These are phyloP conservation scores for Drosophila busckii DNA, from an alignment of 1,140 invertebrate genomes.

Conservation along the genomic window DNA sequence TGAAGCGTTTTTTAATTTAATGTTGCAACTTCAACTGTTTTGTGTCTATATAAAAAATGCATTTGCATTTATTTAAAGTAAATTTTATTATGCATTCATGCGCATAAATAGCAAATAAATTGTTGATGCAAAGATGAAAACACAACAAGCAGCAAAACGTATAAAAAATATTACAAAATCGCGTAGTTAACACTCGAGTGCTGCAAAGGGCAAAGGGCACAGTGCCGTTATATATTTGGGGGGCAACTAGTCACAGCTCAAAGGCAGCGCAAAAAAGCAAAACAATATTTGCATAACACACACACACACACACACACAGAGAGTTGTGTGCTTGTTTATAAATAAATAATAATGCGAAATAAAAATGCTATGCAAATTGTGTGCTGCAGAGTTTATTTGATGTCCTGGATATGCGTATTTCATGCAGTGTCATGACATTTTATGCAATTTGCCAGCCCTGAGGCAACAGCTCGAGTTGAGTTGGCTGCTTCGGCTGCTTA, in stretches of 20 bases:
- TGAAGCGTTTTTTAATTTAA: constrained; percentile 1
- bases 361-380: constrained; percentile 58
- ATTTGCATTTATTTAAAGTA: constrained; percentile 62
- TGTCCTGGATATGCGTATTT: constrained; percentile 35
- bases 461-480: constrained; percentile 1
- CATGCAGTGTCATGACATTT: constrained; percentile 51
- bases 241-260: constrained; percentile 42
- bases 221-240: constrained; percentile 12
- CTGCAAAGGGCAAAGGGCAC: not conserved
- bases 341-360: constrained; percentile 56
- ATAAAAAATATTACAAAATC: constrained; percentile 21
- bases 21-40: not conserved
- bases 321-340: constrained; percentile 1
- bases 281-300: constrained; percentile 63
- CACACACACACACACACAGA: constrained; percentile 5
- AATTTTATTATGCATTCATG: constrained; percentile 69
- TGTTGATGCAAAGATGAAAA: constrained; percentile 26
- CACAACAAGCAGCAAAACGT: constrained; percentile 14
- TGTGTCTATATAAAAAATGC: constrained; percentile 49
- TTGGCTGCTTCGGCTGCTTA: constrained; percentile 8
- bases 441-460: constrained; percentile 7
- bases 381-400: constrained; percentile 24
- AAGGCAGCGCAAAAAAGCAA: constrained; percentile 25
- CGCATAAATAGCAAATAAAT: constrained; percentile 53
- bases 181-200: constrained; percentile 2